phyloP scores from a whole-genome alignment of 2,797 vertebrate genomes.

The Manis crassicaudata region DNA sequence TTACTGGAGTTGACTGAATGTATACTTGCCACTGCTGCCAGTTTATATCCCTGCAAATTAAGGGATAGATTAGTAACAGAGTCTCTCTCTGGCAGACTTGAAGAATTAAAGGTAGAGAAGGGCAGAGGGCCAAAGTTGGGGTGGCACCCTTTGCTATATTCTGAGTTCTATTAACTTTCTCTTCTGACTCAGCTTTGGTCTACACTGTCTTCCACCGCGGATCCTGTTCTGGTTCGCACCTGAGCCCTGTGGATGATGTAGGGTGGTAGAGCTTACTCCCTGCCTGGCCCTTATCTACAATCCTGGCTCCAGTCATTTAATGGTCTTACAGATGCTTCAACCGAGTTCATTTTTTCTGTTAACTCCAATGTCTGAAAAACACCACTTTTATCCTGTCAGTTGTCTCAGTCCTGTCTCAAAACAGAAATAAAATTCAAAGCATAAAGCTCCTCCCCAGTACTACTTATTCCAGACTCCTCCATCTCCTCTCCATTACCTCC shows the following conservation, averaged over 20 bases:
- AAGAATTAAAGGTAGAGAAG: not conserved
- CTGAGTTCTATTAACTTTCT: not conserved
- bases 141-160: not conserved
- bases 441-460: not conserved
- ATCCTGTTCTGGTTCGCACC: too few relatives aligned
- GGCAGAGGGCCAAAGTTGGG: not conserved
- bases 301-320: not conserved
- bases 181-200: not conserved
- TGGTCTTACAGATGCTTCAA: not conserved
- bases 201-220: not conserved
- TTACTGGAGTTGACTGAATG: not conserved
- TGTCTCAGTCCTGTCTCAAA: not conserved
- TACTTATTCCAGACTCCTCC: not conserved
- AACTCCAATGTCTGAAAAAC: slow-evolving; percentile 5
- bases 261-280: not conserved
- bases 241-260: not conserved
- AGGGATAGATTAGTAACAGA: not conserved
- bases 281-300: not conserved
- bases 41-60: not conserved
- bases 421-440: not conserved
- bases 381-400: not conserved
- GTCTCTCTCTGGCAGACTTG: not conserved
- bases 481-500: not conserved
- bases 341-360: not conserved
- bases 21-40: not conserved